Conservation (phyloP, 2,888 invertebrate species). For the Lottia scabra region DNA sequence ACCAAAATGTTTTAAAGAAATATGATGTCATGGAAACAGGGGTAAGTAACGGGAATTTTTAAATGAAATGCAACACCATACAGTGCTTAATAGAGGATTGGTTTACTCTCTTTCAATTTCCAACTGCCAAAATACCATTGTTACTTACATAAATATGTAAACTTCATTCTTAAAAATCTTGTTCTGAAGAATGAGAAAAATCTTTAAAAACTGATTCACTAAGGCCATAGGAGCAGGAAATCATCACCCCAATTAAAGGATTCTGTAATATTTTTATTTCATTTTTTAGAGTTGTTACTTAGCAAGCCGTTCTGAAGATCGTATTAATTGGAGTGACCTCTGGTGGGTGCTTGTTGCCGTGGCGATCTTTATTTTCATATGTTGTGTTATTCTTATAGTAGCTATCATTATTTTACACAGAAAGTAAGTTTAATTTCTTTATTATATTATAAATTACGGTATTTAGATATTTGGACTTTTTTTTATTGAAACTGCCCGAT, state of each 20-base stretch:
- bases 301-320: slow-evolving; percentile 21
- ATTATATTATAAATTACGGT: background rate
- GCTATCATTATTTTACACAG: slow-evolving; percentile 39
- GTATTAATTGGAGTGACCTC: slow-evolving; percentile 44
- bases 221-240: too few species aligned
- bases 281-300: slow-evolving; percentile 51
- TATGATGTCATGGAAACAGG: slow-evolving; percentile 38
- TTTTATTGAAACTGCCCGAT: background rate
- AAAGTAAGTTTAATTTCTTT: slow-evolving; percentile 41
- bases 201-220: too few species aligned
- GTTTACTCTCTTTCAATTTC: too few species aligned
- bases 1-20: slow-evolving; percentile 21
- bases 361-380: slow-evolving; percentile 56
- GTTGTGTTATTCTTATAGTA: slow-evolving; percentile 47
- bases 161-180: too few species aligned
- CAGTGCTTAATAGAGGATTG: too few species aligned
- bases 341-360: slow-evolving; percentile 62
- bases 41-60: slow-evolving; percentile 33
- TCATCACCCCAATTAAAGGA: too few species aligned
- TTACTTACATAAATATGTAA: too few species aligned
- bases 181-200: too few species aligned
- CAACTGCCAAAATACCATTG: too few species aligned
- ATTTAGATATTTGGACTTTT: too few species aligned
- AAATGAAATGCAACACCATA: too few species aligned
- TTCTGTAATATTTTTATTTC: too few species aligned